Conservation (phyloP, 2,113 vertebrate genomes). For the Ictidomys tridecemlineatus region DNA sequence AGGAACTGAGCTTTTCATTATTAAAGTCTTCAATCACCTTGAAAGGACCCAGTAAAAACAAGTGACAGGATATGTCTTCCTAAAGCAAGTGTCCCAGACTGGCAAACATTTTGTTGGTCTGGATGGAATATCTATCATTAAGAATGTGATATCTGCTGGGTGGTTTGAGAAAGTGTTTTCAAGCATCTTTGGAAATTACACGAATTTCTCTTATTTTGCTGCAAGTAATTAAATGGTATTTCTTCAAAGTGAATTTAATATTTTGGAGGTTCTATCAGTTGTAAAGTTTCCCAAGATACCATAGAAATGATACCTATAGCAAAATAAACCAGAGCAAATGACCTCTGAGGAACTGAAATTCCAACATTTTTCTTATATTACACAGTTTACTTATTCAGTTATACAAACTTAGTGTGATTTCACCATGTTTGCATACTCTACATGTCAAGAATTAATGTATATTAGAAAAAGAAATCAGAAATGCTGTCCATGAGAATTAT, state of each 20-base stretch:
- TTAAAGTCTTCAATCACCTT: not conserved
- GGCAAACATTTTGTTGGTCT: not conserved
- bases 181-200: not conserved
- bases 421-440: not conserved
- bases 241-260: conserved; percentile 22
- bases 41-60: not conserved
- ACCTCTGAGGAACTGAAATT: not conserved
- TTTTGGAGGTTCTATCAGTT: not conserved
- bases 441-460: not conserved
- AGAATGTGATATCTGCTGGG: not conserved
- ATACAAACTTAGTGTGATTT: not conserved
- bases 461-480: not conserved
- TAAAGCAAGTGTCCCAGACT: not conserved
- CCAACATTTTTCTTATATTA: not conserved
- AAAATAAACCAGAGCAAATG: not conserved
- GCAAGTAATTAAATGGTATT: not conserved
- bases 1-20: not conserved
- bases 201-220: conserved; percentile 27
- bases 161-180: conserved; percentile 37
- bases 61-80: not conserved
- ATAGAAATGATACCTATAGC: not conserved
- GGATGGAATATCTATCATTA: not conserved
- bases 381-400: not conserved
- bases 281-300: not conserved
- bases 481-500: not conserved